A percentile compares a stretch with the other conserved stretches of the same genome.
These are phyloP conservation scores for Epinephelus lanceolatus DNA, from an alignment of 2,113 vertebrate genomes.

Conservation along the genomic window DNA sequence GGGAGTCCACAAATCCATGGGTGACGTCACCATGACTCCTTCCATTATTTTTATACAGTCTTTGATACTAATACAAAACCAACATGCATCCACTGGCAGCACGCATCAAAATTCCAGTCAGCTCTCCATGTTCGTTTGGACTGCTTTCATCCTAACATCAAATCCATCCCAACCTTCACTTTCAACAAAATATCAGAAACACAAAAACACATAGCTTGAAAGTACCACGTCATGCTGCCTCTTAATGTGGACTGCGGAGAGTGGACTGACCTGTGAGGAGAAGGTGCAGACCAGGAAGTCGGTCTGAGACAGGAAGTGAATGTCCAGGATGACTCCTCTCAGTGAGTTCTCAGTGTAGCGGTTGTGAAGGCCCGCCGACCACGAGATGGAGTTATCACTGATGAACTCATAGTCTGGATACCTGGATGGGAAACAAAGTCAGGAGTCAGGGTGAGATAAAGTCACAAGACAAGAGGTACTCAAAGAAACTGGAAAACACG, in stretches of 20 bases:
- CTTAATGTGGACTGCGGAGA: background rate
- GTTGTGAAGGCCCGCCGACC: conserved; percentile 98
- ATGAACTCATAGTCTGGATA: conserved; percentile 98
- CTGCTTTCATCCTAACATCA: conserved; percentile 36
- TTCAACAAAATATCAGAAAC: background rate
- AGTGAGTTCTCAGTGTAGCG: conserved; percentile 98
- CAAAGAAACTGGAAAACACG: background rate
- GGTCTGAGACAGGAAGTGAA: conserved; percentile 97
- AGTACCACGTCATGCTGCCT: background rate
- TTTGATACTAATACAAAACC: too few relatives aligned
- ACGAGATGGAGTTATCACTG: conserved; percentile 98
- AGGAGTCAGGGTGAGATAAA: background rate
- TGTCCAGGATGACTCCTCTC: conserved; percentile 96
- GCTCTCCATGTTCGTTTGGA: background rate
- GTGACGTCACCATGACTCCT: too few relatives aligned
- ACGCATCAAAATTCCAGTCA: background rate
- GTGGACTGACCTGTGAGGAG: conserved; percentile 92
- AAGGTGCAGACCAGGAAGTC: conserved; percentile 99
- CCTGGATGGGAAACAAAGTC: conserved; percentile 74
- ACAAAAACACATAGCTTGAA: background rate
- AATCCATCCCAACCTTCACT: conserved; percentile 4
- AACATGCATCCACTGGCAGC: too few relatives aligned
- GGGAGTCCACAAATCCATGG: too few relatives aligned
- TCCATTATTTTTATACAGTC: too few relatives aligned
- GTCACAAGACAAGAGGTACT: too few relatives aligned